Base-by-base conservation (phyloP, 2,113 vertebrate species). In the Daphoenositta chrysoptera region DNA sequence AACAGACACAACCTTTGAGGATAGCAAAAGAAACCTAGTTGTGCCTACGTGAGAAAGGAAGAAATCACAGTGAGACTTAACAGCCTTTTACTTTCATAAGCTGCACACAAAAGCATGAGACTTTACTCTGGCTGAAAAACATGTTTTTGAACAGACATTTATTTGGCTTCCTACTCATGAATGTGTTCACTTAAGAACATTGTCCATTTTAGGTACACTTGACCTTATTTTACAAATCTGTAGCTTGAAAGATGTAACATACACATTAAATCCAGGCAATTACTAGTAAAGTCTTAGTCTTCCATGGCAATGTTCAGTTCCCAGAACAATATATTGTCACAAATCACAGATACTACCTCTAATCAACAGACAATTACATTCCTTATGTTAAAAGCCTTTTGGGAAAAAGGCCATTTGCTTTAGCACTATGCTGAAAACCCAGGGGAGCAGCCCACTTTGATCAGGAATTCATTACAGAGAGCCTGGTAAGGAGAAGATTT, bases 381-480 rank as follows among this genome's bases (percentile, higher is more conserved):
- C 91, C 61, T 96, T 89, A 96, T 37, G 94, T 91, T 96, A 92
- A 90, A 94, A 94, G 87, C 80, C 95, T 96, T 94, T 96, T 96
- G 94, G 97, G 97, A 96, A 95, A 93, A 95, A 93, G 92, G 77
- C 96, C 94, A 95, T 97, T 97, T 97, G 97, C 96, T 97, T 96
- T 93, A 92, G 79, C 83, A 88, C 89, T 95, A 95, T 88, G 94
- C 93, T 97, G 91, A 96, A 98, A 98, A 97, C 97, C 97, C 90
- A 94, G 92, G 86, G 90, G 89, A 57, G 57, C 42, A 89, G 87
- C 80, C 58, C 37, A 85, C 94, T 97, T 89, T 82, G 95, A 95
- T 96, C 96, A 98, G 91, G 96, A 95, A 96, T 96, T 97, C 96
- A 96, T 97, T 97, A 94, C 58, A 89, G 91, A 81, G 83, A 96